Conservation (phyloP, 2,797 vertebrate species). For the Pagetopsis macropterus region DNA sequence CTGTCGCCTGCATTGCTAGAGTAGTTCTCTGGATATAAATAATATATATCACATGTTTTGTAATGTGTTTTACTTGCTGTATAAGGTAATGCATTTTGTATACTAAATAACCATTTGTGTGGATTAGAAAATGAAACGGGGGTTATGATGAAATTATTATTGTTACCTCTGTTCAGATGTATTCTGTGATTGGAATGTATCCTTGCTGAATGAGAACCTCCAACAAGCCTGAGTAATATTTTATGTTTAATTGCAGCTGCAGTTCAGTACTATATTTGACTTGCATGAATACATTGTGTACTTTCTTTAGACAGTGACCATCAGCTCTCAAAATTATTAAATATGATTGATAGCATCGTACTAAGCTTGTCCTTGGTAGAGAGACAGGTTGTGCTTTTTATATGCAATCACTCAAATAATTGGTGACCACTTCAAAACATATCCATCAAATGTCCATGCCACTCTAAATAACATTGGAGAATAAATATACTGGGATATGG, state of each 20-base stretch:
- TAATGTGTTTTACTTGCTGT: not conserved
- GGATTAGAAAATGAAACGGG: conserved; percentile 9
- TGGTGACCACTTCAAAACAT: conserved; percentile 46
- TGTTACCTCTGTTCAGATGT: conserved; percentile 18
- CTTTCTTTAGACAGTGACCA: conserved; percentile 31
- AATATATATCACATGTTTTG: not conserved
- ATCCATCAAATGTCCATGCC: conserved; percentile 69
- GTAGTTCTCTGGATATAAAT: not conserved
- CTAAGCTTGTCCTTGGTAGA: conserved; percentile 27
- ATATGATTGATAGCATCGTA: conserved; percentile 28
- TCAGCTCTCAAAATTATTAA: conserved; percentile 42
- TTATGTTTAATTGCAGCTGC: conserved; percentile 3
- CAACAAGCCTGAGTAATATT: conserved; percentile 1
- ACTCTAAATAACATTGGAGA: conserved; percentile 61
- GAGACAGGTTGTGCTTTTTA: conserved; percentile 59
- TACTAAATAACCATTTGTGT: not conserved
- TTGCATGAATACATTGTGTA: conserved; percentile 15
- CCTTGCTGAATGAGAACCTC: conserved; percentile 3
- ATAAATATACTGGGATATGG: conserved; percentile 65
- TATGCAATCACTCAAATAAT: conserved; percentile 39
- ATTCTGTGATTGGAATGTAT: conserved; percentile 9
- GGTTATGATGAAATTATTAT: not conserved
- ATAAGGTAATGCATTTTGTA: not conserved
- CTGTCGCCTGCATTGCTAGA: not conserved
- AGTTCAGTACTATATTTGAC: conserved; percentile 27